Conservation (phyloP, 2,888 invertebrate genomes). For the Drosophila aldrichi region DNA sequence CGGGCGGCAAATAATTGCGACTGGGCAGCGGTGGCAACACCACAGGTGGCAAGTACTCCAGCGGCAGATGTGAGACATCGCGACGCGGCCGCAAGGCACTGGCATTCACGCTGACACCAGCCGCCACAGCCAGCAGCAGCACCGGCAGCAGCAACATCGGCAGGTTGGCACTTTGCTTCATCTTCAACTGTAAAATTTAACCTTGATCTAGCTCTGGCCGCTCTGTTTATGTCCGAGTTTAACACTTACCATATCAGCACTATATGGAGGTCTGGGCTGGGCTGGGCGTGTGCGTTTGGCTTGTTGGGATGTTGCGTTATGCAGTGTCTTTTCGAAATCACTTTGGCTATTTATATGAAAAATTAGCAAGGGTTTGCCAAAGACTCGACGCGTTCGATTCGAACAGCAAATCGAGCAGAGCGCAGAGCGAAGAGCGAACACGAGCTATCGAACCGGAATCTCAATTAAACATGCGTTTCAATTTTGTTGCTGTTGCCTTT, state of each 20-base stretch:
- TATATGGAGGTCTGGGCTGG: slow-evolving; percentile 11
- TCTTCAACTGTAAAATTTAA: slow-evolving; percentile 6
- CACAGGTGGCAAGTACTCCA: slow-evolving; percentile 76
- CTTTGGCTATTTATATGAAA: slow-evolving; percentile 78
- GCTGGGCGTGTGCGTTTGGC: background rate
- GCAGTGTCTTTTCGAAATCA: slow-evolving; percentile 68
- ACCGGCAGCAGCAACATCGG: background rate
- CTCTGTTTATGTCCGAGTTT: background rate
- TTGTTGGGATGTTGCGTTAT: slow-evolving; percentile 56
- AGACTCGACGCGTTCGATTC: slow-evolving; percentile 52
- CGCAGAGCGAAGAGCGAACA: background rate
- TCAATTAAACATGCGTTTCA: slow-evolving; percentile 36
- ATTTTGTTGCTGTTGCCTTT: slow-evolving; percentile 4
- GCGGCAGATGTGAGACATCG: slow-evolving; percentile 79
- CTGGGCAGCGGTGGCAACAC: slow-evolving; percentile 72
- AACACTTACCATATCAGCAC: slow-evolving; percentile 57
- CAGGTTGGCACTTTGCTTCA: background rate
- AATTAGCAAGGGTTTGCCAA: slow-evolving; percentile 69
- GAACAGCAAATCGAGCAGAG: slow-evolving; percentile 14
- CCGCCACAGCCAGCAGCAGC: slow-evolving; percentile 15
- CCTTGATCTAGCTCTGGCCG: slow-evolving; percentile 15
- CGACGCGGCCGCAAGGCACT: slow-evolving; percentile 64
- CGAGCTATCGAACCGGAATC: slow-evolving; percentile 25
- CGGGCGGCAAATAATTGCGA: slow-evolving; percentile 79
- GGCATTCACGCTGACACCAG: slow-evolving; percentile 25